Percentiles rank a stretch among this genome's conserved stretches.
phyloP scores from a whole-genome alignment of 2,113 vertebrate species.

The Hystrix cristata region DNA sequence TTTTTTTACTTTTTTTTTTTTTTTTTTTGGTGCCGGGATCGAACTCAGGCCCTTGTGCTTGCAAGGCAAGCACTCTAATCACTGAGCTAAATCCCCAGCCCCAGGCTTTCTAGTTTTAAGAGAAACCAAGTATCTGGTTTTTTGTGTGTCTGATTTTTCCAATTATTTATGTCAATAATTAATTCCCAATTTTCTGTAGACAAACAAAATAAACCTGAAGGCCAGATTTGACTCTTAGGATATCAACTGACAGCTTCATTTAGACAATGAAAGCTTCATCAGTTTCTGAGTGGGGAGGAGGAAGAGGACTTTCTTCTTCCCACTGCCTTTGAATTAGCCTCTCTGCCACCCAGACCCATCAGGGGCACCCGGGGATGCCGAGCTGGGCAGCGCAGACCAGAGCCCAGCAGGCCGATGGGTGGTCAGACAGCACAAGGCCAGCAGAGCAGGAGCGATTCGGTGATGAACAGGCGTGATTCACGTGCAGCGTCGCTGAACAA shows the following conservation, averaged over 20 bases:
- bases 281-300: not conserved
- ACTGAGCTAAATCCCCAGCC: too few relatives aligned
- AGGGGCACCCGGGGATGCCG: not conserved
- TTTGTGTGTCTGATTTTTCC: not conserved
- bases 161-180: constrained; percentile 3
- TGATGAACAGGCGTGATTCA: not conserved
- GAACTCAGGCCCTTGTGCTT: too few relatives aligned
- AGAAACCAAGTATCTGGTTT: not conserved
- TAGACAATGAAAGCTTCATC: constrained; percentile 7
- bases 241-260: not conserved
- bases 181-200: not conserved
- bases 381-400: not conserved
- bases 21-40: too few relatives aligned
- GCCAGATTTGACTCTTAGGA: not conserved
- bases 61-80: too few relatives aligned
- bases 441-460: not conserved
- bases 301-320: not conserved
- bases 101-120: constrained; percentile 2
- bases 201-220: not conserved
- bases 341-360: not conserved
- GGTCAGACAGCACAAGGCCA: not conserved
- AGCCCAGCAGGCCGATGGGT: not conserved
- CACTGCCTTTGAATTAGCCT: not conserved
- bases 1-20: too few relatives aligned
- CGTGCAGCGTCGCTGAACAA: not conserved